Base-by-base conservation (phyloP, 2,113 vertebrate genomes). In the Ptilorrhoa leucosticta region DNA sequence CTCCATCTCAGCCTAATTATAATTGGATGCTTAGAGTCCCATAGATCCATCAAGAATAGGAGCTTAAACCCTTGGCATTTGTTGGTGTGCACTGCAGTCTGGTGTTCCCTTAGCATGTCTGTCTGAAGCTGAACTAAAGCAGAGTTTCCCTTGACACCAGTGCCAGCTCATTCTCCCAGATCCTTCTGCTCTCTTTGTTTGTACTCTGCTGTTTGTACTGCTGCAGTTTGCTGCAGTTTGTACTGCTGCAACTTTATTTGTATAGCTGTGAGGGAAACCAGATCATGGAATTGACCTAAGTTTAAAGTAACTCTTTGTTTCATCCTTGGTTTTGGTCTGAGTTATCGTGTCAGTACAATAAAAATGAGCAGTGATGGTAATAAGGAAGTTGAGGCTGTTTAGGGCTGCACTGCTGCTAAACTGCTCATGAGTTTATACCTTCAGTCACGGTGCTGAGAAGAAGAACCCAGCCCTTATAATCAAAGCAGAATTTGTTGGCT, bases 401-500 rank as follows among this genome's bases (percentile, higher is more conserved):
- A 39, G 39, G 39, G 42, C 68, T 89, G 70, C 11, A 0, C 20
- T 79, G 44, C 66, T 91, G 54, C 45, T 89, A 4, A 70, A 87
- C 15, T n/a, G 26, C 51, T 78, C 0, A 0, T 45, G 28, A 66
- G 33, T 69, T 26, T 42, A 11, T 51, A 64, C 14, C 17, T 63
- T 57, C 23, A 65, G 50, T 26, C 28, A 5, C 45, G 39, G 12
- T 54, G 56, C 56, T 63, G 33, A 13, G n/a, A n/a, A 53, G 45
- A 70, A 42, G 31, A 58, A 47, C 28, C 5, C 7, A 26, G 33
- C 15, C 37, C 42, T 70, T 11, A 5, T 45, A 78, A 65, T 81
- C 65, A 73, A 56, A 84, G 60, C 15, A 54, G 56, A 42, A 48
- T 78, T 65, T 70, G 22, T 57, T 91, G 42, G 37, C 17, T 89